Percentiles rank a stretch among this genome's conserved stretches.
phyloP scores from a whole-genome alignment of 1,140 invertebrate genomes.

The Papilio polytes region DNA sequence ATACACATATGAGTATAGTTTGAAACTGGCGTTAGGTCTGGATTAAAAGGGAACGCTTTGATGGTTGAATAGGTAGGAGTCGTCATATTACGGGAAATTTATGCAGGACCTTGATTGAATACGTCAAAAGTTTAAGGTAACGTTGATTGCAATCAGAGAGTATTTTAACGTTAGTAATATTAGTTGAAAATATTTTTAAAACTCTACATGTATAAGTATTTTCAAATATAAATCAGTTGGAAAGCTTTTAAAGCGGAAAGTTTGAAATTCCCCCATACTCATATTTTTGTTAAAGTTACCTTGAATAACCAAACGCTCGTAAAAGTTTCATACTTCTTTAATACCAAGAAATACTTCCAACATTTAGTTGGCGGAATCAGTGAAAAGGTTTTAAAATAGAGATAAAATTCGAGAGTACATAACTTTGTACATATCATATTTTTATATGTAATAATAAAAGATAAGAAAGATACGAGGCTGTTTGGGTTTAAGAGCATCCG shows the following conservation, averaged over 20 bases:
- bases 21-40: background rate
- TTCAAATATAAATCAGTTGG: background rate
- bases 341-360: background rate
- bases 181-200: background rate
- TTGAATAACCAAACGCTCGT: conserved; percentile 26
- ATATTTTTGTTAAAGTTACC: conserved; percentile 14
- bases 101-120: background rate
- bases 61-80: background rate
- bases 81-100: background rate
- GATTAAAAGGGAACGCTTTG: background rate
- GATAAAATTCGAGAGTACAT: background rate
- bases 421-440: background rate
- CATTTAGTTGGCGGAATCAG: background rate
- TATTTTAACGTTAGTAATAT: too few relatives aligned
- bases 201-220: background rate
- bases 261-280: background rate
- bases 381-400: background rate
- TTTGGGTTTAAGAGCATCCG: background rate
- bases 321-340: conserved; percentile 1
- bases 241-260: background rate
- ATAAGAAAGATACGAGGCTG: background rate
- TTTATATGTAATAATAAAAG: background rate
- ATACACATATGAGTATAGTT: conserved; percentile 1
- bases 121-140: background rate
- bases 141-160: background rate